Base-by-base conservation (phyloP, 2,797 vertebrate species). In the Mormyrus proboscirostris region DNA sequence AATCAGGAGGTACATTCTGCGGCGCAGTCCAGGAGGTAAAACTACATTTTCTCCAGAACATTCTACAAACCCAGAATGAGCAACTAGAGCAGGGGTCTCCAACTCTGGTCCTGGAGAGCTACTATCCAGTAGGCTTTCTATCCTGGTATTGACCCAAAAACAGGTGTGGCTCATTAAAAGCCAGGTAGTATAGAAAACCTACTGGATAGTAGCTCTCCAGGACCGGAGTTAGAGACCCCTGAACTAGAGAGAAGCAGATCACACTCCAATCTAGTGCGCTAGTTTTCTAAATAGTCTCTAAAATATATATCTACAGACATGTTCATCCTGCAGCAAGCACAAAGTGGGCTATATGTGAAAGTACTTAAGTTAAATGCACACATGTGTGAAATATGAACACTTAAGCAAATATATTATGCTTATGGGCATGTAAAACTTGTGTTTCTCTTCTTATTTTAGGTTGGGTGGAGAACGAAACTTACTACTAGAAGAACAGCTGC, bases 401-500 rank as follows among this genome's bases (percentile, higher is more conserved):
- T 6, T 79, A 84, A 50, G 44, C 44, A 25, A 50, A 84, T 22
- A 84, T 47, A 12, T 10, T 51, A 51, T 29, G 49, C 22, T 3
- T 47, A 47, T 47, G 9, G 41, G 8, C 38, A 82, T 76, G 69
- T 82, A 82, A 73, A 85, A 29, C 47, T 85, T 6, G 9, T 65
- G 41, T 49, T 73, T n/a, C 57, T 87, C 47, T 87, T 84, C 9
- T 16, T 88, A 6, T 86, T 91, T 0, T 90, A 97, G 97, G 97
- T 93, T 97, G 97, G 97, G 95, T 97, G 95, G 97, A 97, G 93
- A 96, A 92, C 90, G 97, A 97, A 91, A 97, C 96, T 0, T 97
- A 97, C 93, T 97, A 97, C 91, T 97, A 97, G 94, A 91, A 59
- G 85, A 87, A 62, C 25, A 65, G 57, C 44, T n/a, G 22, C 41